These are phyloP conservation scores for Nixonia krombeini DNA, from an alignment of 1,140 invertebrate genomes.

Conservation along the genomic window DNA sequence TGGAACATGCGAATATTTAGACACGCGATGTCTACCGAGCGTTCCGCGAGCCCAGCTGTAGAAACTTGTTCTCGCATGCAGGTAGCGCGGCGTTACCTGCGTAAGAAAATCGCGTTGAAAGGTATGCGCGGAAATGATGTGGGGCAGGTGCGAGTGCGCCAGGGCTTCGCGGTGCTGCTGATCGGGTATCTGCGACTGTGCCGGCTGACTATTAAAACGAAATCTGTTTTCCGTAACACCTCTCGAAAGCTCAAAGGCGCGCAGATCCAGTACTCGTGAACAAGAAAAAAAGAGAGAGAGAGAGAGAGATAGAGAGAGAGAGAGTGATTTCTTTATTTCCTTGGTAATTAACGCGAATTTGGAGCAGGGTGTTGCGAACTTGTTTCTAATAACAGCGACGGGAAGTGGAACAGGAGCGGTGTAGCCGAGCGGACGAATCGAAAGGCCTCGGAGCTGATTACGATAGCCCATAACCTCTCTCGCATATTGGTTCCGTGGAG, in stretches of 20 bases:
- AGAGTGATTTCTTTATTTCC: no score
- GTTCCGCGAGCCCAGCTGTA: constrained; percentile 30
- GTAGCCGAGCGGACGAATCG: constrained; percentile 34
- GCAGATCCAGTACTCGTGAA: no score
- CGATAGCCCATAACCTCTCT: constrained; percentile 43
- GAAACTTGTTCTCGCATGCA: constrained; percentile 34
- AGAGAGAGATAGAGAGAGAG: no score
- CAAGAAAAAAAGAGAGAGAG: background rate
- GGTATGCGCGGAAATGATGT: constrained; percentile 36
- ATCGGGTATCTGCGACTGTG: no score
- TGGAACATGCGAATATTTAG: background rate
- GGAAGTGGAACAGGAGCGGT: constrained; percentile 41
- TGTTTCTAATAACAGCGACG: constrained; percentile 21
- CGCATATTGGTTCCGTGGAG: constrained; percentile 41
- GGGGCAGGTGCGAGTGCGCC: constrained; percentile 43
- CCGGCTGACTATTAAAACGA: constrained; percentile 52
- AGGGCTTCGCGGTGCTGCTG: constrained; percentile 26
- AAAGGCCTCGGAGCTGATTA: constrained; percentile 48
- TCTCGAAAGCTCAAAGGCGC: no score
- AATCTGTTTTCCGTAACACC: constrained; percentile 6
- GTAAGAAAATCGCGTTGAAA: constrained; percentile 41
- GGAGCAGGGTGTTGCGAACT: constrained; percentile 16
- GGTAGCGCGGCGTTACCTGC: constrained; percentile 23
- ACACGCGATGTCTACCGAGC: constrained; percentile 18
- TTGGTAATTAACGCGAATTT: no score